phyloP scores from a whole-genome alignment of 2,113 vertebrate genomes.

The Stictonetta naevosa region DNA sequence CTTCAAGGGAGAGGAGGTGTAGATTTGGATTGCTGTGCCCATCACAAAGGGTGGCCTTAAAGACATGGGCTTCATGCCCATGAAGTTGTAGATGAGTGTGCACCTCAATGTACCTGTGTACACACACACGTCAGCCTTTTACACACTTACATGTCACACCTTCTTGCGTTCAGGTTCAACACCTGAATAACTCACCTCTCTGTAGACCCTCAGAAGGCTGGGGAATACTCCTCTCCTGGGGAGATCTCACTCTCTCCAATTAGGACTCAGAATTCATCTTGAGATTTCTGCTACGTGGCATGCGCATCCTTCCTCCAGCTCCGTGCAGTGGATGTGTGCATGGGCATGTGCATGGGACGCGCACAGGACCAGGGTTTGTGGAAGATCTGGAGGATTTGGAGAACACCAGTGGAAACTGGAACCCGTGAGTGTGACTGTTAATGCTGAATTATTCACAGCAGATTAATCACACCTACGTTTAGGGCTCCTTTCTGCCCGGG shows the following conservation, averaged over 20 bases:
- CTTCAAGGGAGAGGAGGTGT: not conserved
- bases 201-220: not conserved
- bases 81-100: not conserved
- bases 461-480: not conserved
- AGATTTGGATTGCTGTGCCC: not conserved
- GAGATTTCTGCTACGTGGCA: not conserved
- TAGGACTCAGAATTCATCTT: not conserved
- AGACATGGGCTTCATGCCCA: not conserved
- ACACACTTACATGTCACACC: not conserved
- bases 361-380: not conserved
- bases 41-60: not conserved
- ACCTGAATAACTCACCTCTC: not conserved
- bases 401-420: not conserved
- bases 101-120: not conserved
- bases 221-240: not conserved
- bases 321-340: accelerated
- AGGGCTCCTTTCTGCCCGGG: not conserved
- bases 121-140: not conserved
- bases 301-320: not conserved
- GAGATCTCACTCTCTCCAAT: not conserved
- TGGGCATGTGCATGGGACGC: accelerated
- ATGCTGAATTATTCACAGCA: not conserved
- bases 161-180: not conserved
- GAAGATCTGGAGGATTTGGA: not conserved
- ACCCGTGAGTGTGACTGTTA: accelerated